phyloP scores from a whole-genome alignment of 2,888 invertebrate genomes.

The Nephrotoma flavescens region DNA sequence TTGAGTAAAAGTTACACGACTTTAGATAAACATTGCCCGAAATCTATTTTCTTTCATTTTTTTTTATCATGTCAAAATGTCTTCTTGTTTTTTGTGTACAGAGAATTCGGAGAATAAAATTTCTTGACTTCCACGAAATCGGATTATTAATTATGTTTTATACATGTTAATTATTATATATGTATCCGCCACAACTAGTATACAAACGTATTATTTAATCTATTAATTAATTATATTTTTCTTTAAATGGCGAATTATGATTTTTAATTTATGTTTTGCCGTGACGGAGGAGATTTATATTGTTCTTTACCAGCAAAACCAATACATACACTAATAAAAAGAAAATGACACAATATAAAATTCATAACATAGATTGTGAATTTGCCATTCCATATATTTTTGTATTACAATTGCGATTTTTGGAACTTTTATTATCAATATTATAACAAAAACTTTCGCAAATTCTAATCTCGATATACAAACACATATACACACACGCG shows the following conservation, averaged over 20 bases:
- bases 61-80: neutral
- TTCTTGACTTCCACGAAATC: neutral
- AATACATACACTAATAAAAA: neutral
- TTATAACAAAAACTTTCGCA: neutral
- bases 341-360: neutral
- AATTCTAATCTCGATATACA: neutral
- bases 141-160: neutral
- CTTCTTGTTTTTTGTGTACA: neutral
- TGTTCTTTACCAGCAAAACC: neutral
- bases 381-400: neutral
- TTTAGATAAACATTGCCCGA: neutral
- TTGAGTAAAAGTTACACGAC: neutral
- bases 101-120: neutral
- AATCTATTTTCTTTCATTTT: neutral
- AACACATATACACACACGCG: neutral
- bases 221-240: neutral
- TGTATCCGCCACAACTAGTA: neutral
- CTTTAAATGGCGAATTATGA: neutral
- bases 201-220: neutral
- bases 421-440: neutral
- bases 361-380: neutral
- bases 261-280: neutral
- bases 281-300: neutral
- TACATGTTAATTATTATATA: neutral
- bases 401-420: neutral